Evolutionary conservation across 2,888 invertebrate species (phyloP).

Genomic region (Crepidodera aurea): DNA sequence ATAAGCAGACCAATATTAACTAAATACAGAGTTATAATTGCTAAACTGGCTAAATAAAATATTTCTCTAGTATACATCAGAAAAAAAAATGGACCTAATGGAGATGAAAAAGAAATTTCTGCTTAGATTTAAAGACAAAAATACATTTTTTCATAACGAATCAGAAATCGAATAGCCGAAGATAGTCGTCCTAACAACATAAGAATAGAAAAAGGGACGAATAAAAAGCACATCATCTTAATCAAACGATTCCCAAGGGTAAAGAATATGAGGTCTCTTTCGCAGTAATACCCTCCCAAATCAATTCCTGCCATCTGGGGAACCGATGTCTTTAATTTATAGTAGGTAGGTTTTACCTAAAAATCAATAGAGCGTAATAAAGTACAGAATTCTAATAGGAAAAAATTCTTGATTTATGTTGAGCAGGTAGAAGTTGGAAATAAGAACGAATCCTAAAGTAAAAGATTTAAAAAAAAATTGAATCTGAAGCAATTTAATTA

Average conservation of each 20-base stretch:
- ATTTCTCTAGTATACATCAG: too few relatives aligned
- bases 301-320: conserved; percentile 29
- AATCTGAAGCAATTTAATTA: too few relatives aligned
- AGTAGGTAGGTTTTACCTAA: conserved; percentile 13
- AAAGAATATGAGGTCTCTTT: conserved; percentile 29
- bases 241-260: conserved; percentile 30
- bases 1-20: too few relatives aligned
- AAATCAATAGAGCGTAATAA: conserved; percentile 19
- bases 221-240: conserved; percentile 31
- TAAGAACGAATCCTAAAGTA: too few relatives aligned
- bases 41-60: too few relatives aligned
- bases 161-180: background rate
- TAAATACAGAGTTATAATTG: too few relatives aligned
- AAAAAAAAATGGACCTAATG: too few relatives aligned
- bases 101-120: too few relatives aligned
- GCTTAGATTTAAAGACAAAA: background rate
- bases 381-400: conserved; percentile 19
- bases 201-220: conserved; percentile 21
- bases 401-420: conserved; percentile 4
- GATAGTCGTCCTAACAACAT: conserved; percentile 17
- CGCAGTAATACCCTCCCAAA: conserved; percentile 25
- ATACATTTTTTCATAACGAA: background rate
- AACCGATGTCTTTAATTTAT: conserved; percentile 19
- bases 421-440: background rate
- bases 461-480: too few relatives aligned